These are phyloP conservation scores for Vidua macroura DNA, from an alignment of 2,113 vertebrate species.

Conservation along the genomic window DNA sequence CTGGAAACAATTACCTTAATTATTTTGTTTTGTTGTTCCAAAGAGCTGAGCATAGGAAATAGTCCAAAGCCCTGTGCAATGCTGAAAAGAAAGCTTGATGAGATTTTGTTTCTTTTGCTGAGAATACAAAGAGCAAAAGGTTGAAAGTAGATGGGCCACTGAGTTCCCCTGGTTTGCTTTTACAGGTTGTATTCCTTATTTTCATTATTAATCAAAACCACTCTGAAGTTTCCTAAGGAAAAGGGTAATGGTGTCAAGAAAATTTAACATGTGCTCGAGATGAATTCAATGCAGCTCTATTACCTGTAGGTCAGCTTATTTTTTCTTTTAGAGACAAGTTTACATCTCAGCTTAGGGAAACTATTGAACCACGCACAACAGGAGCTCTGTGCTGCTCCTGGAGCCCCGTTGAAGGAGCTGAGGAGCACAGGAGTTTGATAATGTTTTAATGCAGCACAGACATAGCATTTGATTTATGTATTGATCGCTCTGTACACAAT, in stretches of 20 bases:
- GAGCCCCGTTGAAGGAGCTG: not conserved
- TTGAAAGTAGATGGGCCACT: not conserved
- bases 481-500: slow-evolving; percentile 12
- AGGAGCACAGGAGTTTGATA: not conserved
- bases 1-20: not conserved
- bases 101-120: not conserved
- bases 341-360: slow-evolving; percentile 4
- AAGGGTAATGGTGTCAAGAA: slow-evolving; percentile 33
- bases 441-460: not conserved
- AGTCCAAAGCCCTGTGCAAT: not conserved
- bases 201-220: not conserved
- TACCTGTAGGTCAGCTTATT: not conserved
- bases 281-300: not conserved
- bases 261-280: not conserved
- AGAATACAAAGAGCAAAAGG: slow-evolving; percentile 2
- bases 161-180: not conserved
- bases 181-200: not conserved
- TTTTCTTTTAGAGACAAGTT: not conserved
- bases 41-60: not conserved
- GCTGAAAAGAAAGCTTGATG: slow-evolving; percentile 5
- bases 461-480: not conserved
- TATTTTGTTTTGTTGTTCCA: not conserved
- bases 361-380: not conserved
- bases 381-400: not conserved
- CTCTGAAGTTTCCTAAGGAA: slow-evolving; percentile 9